A percentile compares a stretch with the other conserved stretches of the same genome.
Evolutionary conservation across 2,888 invertebrate species (phyloP).

Genomic region (Panzeria rudis): DNA sequence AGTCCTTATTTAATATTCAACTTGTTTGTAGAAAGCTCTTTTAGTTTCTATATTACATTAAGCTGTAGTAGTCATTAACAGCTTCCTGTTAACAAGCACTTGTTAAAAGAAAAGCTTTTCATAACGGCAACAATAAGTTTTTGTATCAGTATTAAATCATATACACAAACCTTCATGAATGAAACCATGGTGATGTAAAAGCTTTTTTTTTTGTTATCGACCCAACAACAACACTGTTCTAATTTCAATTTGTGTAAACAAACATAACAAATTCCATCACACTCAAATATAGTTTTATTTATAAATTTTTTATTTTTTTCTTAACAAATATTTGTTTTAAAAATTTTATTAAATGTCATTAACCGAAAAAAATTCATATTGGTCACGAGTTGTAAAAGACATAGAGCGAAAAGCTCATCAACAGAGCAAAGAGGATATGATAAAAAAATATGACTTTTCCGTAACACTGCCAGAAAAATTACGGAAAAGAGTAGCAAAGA

Average conservation of each 20-base stretch:
- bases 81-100: too few relatives aligned
- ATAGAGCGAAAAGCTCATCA: conserved; percentile 76
- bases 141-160: background rate
- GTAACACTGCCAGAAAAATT: conserved; percentile 79
- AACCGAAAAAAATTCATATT: conserved; percentile 76
- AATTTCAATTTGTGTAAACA: conserved; percentile 11
- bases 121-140: too few relatives aligned
- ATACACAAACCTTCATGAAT: background rate
- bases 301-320: background rate
- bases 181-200: background rate
- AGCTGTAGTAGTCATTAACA: too few relatives aligned
- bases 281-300: background rate
- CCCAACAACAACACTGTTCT: conserved; percentile 38
- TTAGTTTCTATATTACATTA: too few relatives aligned
- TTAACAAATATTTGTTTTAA: conserved; percentile 1
- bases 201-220: conserved; percentile 42
- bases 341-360: conserved; percentile 55
- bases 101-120: too few relatives aligned
- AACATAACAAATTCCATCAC: conserved; percentile 36
- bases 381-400: conserved; percentile 78
- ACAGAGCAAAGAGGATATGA: conserved; percentile 67
- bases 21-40: too few relatives aligned
- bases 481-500: conserved; percentile 78
- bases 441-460: conserved; percentile 78
- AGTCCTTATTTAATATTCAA: too few relatives aligned